phyloP scores from a whole-genome alignment of 1,140 invertebrate species.

The Sinonovacula constricta region DNA sequence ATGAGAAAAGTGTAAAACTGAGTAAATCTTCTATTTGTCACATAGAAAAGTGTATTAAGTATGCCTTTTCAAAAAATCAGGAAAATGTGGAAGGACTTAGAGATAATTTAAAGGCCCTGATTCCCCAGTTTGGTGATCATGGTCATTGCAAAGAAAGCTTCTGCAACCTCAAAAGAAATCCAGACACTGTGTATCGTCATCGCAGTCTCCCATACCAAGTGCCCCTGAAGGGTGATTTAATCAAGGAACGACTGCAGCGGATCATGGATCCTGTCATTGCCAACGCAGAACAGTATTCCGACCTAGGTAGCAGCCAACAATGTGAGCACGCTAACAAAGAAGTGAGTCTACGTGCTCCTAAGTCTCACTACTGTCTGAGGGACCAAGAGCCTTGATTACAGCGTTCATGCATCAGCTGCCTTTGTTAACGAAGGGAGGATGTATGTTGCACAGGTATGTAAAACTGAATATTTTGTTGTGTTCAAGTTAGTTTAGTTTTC shows the following conservation, averaged over 20 bases:
- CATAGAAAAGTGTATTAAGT: conserved; percentile 47
- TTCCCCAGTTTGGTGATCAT: conserved; percentile 50
- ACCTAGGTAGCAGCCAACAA: conserved; percentile 18
- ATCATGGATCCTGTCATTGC: conserved; percentile 2
- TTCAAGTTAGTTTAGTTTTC: too few relatives aligned
- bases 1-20: conserved; percentile 29
- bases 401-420: conserved; percentile 20
- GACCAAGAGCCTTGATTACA: conserved; percentile 5
- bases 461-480: background rate
- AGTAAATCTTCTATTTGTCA: conserved; percentile 28
- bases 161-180: conserved; percentile 45
- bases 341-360: conserved; percentile 4
- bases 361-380: conserved; percentile 14
- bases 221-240: background rate
- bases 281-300: conserved; percentile 21
- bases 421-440: conserved; percentile 34
- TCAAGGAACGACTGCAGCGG: background rate
- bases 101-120: conserved; percentile 44
- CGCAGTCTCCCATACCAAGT: conserved; percentile 47
- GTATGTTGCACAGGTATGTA: conserved; percentile 16
- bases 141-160: conserved; percentile 31
- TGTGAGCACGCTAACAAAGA: conserved; percentile 35
- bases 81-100: conserved; percentile 23
- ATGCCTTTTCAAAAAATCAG: conserved; percentile 53
- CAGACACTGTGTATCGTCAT: conserved; percentile 22